Conservation (phyloP, 1,140 invertebrate species). For the Trialeurodes vaporariorum region DNA sequence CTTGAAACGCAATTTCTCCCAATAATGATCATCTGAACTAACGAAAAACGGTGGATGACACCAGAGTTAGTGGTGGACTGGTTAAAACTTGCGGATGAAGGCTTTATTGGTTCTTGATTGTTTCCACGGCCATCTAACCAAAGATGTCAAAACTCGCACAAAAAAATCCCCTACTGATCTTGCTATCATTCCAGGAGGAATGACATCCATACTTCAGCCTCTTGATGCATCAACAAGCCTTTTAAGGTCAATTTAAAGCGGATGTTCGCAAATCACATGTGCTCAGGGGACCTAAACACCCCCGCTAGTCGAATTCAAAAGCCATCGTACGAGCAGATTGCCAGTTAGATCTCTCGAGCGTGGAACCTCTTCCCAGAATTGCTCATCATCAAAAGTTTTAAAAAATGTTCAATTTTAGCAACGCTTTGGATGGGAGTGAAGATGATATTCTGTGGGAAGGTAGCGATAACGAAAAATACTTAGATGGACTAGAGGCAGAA, state of each 20-base stretch:
- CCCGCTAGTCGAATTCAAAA: not conserved
- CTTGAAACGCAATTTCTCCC: too few species aligned
- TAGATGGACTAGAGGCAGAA: too few species aligned
- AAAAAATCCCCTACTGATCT: slow-evolving; percentile 8
- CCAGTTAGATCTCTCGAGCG: slow-evolving; percentile 9
- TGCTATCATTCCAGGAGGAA: slow-evolving; percentile 22
- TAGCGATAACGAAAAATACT: too few species aligned
- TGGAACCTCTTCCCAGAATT: slow-evolving; percentile 7
- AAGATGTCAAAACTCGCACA: slow-evolving; percentile 6
- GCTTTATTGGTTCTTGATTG: slow-evolving; percentile 16
- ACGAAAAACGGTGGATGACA: too few species aligned
- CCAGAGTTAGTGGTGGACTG: too few species aligned
- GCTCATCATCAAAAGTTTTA: slow-evolving; percentile 12
- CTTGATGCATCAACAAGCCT: slow-evolving; percentile 29
- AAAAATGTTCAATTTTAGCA: slow-evolving; percentile 18
- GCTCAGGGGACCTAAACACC: not conserved
- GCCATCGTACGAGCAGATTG: slow-evolving; percentile 1
- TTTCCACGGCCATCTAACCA: slow-evolving; percentile 15
- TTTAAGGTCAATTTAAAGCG: slow-evolving; percentile 22
- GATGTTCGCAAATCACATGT: not conserved
- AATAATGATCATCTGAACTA: too few species aligned
- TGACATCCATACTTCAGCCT: slow-evolving; percentile 27
- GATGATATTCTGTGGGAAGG: slow-evolving; percentile 16
- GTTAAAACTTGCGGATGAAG: too few species aligned
- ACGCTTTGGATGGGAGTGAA: slow-evolving; percentile 15